These are phyloP conservation scores for Grallaria varia DNA, from an alignment of 2,113 vertebrate genomes.

Conservation along the genomic window DNA sequence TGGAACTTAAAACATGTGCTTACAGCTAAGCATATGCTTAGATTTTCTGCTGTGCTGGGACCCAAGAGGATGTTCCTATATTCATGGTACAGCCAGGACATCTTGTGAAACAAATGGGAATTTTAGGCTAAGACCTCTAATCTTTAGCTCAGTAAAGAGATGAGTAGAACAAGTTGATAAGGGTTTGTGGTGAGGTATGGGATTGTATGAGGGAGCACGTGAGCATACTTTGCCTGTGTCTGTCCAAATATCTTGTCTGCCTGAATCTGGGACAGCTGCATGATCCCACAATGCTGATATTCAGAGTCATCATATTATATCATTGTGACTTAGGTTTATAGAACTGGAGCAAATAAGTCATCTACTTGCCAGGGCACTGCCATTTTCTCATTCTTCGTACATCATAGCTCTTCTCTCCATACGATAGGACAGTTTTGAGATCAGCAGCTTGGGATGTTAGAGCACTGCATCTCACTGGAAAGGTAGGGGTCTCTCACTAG, in stretches of 20 bases:
- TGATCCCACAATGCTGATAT: not conserved
- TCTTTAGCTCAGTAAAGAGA: not conserved
- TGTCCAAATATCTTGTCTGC: not conserved
- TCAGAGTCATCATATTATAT: not conserved
- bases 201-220: not conserved
- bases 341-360: not conserved
- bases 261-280: not conserved
- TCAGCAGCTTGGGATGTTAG: not conserved
- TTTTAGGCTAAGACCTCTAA: not conserved
- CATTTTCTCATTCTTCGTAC: not conserved
- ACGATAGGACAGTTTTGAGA: not conserved
- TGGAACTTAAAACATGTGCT: conserved; percentile 61
- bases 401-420: not conserved
- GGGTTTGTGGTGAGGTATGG: not conserved
- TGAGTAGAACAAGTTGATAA: not conserved
- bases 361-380: not conserved
- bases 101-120: not conserved
- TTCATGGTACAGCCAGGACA: not conserved
- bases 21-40: conserved; percentile 61
- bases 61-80: conserved; percentile 2
- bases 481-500: not conserved
- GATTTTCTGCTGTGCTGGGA: conserved; percentile 35
- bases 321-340: not conserved
- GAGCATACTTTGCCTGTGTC: not conserved
- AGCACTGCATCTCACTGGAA: not conserved